Base-by-base conservation (phyloP, 2,113 vertebrate genomes). In the Pyrgilauda ruficollis region DNA sequence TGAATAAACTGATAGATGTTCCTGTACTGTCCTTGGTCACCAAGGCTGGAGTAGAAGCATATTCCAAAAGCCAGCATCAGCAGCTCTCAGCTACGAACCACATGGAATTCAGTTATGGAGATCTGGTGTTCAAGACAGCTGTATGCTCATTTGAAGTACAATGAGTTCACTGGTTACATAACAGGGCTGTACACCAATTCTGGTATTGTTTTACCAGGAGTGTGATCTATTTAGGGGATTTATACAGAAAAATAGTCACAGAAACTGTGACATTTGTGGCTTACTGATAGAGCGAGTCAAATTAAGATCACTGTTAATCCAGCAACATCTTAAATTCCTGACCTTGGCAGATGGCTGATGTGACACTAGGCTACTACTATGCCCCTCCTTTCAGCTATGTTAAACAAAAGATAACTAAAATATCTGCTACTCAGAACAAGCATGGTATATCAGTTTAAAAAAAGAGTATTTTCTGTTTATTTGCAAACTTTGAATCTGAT, bases 321-420 rank as follows among this genome's bases (percentile, higher is more conserved):
- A 63, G 44, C 19, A 79, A 27, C 18, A 16, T 46, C 70, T 72
- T 55, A 50, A 59, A 59, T 30, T 87, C 22, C 27, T 49, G 37
- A 21, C 56, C 53, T 61, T 49, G 41, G 64, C 26, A 52, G 55
- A 49, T 10, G 11, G 27, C 17, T 88, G 24, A 53, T 2, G 10
- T 20, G 28, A 11, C 21, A 35, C 11, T 35, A 47, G 4, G 30
- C 6, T 69, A 33, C 43, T 21, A 8, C 18, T 35, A 9, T 27
- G 18, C 52, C 49, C 10, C 35, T 90, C 19, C 27, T 83, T 13
- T 19, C 21, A 7, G 4, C 27, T 50, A 30, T 0, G 0, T 6
- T 43, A 52, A 59, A 16, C 21, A 61, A 82, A 50, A 53, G 20
- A 64, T 30, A 72, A 23, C 3, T 19, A 44, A 61, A 68, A 27